These are phyloP conservation scores for Gephyroberyx darwinii DNA, from an alignment of 2,797 vertebrate genomes.

Conservation along the genomic window DNA sequence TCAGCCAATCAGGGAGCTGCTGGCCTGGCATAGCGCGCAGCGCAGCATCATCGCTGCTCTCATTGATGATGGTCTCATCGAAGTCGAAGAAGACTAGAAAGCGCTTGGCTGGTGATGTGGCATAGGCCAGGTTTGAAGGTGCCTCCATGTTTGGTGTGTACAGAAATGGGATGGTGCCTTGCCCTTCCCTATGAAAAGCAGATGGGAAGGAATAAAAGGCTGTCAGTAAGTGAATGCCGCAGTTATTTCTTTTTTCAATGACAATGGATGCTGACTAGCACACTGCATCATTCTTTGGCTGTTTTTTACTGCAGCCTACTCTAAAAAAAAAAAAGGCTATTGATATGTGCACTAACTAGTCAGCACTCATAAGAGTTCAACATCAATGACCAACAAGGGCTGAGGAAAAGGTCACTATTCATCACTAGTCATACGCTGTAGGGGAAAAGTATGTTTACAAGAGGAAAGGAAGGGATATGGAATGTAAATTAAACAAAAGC, in stretches of 20 bases:
- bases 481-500: conserved; percentile 22
- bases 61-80: conserved; percentile 91
- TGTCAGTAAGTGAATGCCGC: background rate
- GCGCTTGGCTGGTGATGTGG: conserved; percentile 53
- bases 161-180: conserved; percentile 5
- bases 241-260: conserved; percentile 14
- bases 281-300: background rate
- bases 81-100: conserved; percentile 93
- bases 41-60: conserved; percentile 91
- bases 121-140: conserved; percentile 1
- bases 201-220: conserved; percentile 8
- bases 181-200: conserved; percentile 46
- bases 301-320: conserved; percentile 9
- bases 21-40: conserved; percentile 81
- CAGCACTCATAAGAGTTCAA: conserved; percentile 18
- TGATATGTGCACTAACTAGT: conserved; percentile 1
- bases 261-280: conserved; percentile 8
- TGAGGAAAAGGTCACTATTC: conserved; percentile 19
- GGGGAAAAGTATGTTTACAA: conserved; percentile 43
- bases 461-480: conserved; percentile 11
- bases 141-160: conserved; percentile 71
- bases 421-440: conserved; percentile 20
- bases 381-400: background rate
- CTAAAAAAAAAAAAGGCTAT: conserved; percentile 19
- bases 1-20: conserved; percentile 85